These are phyloP conservation scores for Pleuronectes platessa DNA, from an alignment of 2,113 vertebrate species.

Conservation along the genomic window DNA sequence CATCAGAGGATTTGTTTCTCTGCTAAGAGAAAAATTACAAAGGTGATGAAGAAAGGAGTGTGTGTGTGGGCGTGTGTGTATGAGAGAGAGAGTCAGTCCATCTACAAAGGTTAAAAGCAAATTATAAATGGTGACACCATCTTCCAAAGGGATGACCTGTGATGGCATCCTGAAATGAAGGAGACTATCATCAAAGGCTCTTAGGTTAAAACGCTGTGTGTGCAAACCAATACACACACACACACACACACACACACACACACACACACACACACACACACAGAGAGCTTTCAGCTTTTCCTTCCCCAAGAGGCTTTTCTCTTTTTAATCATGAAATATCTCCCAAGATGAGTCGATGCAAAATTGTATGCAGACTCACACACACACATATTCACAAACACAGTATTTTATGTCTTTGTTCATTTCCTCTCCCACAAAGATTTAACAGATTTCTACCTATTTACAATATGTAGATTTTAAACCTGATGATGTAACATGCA, in stretches of 20 bases:
- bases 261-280: slow-evolving; percentile 23
- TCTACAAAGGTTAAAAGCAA: slow-evolving; percentile 21
- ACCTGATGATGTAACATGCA: background rate
- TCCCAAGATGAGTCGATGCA: slow-evolving; percentile 10
- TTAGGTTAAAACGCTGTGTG: background rate
- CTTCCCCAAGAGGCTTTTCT: slow-evolving; percentile 35
- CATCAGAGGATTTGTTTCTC: too few relatives aligned
- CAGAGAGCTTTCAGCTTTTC: background rate
- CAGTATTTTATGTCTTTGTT: slow-evolving; percentile 12
- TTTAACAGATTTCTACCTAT: slow-evolving; percentile 1
- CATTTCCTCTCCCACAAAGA: slow-evolving; percentile 38
- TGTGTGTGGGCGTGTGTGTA: too few relatives aligned
- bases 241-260: background rate
- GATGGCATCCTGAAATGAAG: slow-evolving; percentile 20
- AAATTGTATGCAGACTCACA: background rate
- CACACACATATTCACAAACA: slow-evolving; percentile 1
- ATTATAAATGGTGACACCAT: slow-evolving; percentile 30
- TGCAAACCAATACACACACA: slow-evolving; percentile 1
- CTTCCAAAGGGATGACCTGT: slow-evolving; percentile 16
- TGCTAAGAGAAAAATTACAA: too few relatives aligned
- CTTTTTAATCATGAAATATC: slow-evolving; percentile 43
- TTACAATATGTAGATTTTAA: slow-evolving; percentile 6
- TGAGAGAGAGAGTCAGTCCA: background rate
- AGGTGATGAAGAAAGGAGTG: too few relatives aligned
- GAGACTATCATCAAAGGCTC: slow-evolving; percentile 13